Percentiles rank a stretch among this genome's conserved stretches.
These are phyloP conservation scores for Scarus forsteni DNA, from an alignment of 2,797 vertebrate genomes.

Conservation along the genomic window DNA sequence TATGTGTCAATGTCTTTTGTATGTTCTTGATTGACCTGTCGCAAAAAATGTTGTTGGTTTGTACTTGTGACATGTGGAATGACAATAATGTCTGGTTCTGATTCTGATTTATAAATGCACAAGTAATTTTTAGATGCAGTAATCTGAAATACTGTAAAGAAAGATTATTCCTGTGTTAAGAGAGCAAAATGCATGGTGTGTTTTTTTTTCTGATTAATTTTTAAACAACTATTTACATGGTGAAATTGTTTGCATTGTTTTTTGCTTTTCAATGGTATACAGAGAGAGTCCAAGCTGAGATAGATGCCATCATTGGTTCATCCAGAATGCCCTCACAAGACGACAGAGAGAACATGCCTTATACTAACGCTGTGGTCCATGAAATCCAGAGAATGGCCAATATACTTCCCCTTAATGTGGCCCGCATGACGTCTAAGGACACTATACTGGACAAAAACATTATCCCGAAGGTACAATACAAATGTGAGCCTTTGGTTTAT, in stretches of 20 bases:
- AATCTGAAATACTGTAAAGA: too few species aligned
- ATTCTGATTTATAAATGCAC: too few species aligned
- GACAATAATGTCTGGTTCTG: too few species aligned
- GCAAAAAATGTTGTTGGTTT: too few species aligned
- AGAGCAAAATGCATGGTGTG: too few species aligned
- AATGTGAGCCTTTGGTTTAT: too few species aligned
- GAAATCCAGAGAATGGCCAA: conserved; percentile 84
- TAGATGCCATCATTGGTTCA: conserved; percentile 70
- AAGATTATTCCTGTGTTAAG: too few species aligned
- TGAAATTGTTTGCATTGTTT: not conserved
- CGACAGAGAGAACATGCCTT: conserved; percentile 76
- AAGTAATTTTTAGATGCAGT: too few species aligned
- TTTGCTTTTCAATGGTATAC: conserved; percentile 18
- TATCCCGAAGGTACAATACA: conserved; percentile 84
- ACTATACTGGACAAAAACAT: conserved; percentile 71
- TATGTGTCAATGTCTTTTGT: too few species aligned
- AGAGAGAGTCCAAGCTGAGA: conserved; percentile 79
- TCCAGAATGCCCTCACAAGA: conserved; percentile 58
- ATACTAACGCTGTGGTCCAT: conserved; percentile 78
- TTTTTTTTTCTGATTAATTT: too few species aligned
- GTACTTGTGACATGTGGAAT: too few species aligned
- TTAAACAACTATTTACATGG: not conserved
- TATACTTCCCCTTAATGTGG: conserved; percentile 73
- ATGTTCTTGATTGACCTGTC: too few species aligned
- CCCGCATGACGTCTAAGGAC: conserved; percentile 63